Percentiles rank a stretch among this genome's conserved stretches.
These are phyloP conservation scores for Cryptoprocta ferox DNA, from an alignment of 2,797 vertebrate genomes.

Conservation along the genomic window DNA sequence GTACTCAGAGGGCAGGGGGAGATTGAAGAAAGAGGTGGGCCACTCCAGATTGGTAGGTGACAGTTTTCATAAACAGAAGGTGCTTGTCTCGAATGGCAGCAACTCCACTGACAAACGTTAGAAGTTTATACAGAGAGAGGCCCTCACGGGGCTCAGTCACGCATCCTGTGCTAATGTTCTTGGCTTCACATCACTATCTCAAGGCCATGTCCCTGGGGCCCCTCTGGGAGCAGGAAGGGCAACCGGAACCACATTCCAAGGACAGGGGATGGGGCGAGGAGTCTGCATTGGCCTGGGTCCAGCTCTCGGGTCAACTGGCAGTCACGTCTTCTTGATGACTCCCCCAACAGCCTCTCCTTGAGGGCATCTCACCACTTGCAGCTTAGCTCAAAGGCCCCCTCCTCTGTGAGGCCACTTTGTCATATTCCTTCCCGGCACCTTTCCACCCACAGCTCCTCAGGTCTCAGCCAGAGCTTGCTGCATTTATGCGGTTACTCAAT, in stretches of 20 bases:
- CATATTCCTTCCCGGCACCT: accelerated
- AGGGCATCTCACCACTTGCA: neutral
- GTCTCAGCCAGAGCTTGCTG: neutral
- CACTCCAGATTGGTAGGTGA: neutral
- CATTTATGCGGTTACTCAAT: no score
- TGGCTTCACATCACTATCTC: neutral
- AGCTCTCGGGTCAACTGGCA: neutral
- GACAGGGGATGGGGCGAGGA: neutral
- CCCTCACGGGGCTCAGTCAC: neutral
- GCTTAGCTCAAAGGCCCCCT: neutral
- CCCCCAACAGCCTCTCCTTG: neutral
- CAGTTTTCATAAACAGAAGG: neutral
- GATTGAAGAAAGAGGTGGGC: neutral
- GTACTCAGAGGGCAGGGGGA: neutral
- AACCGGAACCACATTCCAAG: neutral
- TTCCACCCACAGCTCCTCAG: neutral
- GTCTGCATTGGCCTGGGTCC: neutral
- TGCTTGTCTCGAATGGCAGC: neutral
- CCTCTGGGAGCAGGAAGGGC: neutral
- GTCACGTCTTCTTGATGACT: neutral
- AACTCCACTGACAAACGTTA: neutral
- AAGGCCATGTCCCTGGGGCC: neutral
- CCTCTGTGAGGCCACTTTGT: neutral
- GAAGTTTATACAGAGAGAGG: neutral
- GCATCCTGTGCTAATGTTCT: neutral